phyloP scores from a whole-genome alignment of 1,140 invertebrate species.

The Apis laboriosa region DNA sequence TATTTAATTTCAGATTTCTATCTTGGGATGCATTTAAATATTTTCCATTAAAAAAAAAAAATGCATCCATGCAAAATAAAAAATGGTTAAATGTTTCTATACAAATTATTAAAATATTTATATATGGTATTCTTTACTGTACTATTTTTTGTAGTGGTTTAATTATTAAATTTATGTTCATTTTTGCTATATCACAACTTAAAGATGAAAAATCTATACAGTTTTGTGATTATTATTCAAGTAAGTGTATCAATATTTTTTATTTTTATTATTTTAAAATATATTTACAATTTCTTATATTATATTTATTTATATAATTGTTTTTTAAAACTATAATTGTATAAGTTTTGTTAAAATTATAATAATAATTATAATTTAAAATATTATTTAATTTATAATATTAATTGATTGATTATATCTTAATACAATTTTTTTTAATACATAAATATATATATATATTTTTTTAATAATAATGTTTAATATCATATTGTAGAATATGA shows the following conservation, averaged over 20 bases:
- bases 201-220: constrained; percentile 85
- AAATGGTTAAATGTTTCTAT: constrained; percentile 90
- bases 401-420: no score
- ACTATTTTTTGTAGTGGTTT: constrained; percentile 89
- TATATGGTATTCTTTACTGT: constrained; percentile 90
- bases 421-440: no score
- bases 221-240: constrained; percentile 89
- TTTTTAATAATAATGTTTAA: background rate
- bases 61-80: constrained; percentile 91
- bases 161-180: constrained; percentile 88
- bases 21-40: constrained; percentile 96
- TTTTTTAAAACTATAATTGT: background rate
- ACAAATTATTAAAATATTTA: constrained; percentile 89
- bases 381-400: no score
- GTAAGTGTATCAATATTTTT: constrained; percentile 74
- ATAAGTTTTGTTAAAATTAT: background rate
- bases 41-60: constrained; percentile 89
- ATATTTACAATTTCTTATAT: background rate
- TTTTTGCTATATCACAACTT: constrained; percentile 94
- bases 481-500: background rate
- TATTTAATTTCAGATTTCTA: constrained; percentile 83
- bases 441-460: background rate
- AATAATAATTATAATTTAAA: no score
- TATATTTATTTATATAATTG: constrained; percentile 73
- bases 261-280: background rate